Evolutionary conservation across 2,113 vertebrate genomes (phyloP).

Genomic region (Deroptyus accipitrinus): DNA sequence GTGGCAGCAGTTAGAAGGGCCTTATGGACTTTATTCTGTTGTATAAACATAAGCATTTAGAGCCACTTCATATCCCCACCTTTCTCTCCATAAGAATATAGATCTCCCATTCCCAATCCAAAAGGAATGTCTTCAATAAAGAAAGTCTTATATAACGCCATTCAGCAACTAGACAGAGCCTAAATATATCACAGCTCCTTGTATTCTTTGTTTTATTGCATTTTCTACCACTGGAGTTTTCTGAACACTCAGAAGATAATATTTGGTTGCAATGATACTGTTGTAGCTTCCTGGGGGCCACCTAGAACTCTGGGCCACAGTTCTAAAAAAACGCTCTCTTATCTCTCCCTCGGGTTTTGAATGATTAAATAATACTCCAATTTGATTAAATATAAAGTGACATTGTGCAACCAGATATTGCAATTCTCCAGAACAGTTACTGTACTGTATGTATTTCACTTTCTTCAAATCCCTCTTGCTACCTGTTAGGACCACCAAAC

Average conservation of each 20-base stretch:
- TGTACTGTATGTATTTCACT: background rate
- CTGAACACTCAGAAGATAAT: background rate
- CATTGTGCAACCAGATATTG: background rate
- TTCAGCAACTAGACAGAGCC: background rate
- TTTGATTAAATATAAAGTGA: background rate
- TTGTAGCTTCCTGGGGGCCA: background rate
- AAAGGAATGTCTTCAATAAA: background rate
- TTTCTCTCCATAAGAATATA: background rate
- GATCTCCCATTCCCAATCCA: background rate
- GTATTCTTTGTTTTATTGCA: background rate
- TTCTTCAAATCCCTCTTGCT: background rate
- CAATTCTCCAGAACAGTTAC: background rate
- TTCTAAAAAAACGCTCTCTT: background rate
- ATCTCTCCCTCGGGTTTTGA: background rate
- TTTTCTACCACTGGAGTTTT: background rate
- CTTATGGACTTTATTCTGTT: background rate
- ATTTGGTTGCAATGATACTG: background rate
- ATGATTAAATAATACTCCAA: background rate
- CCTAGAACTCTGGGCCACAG: background rate
- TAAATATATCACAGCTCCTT: background rate
- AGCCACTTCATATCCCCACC: background rate
- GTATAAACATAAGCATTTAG: background rate
- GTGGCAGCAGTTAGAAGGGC: background rate
- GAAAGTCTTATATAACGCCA: background rate
- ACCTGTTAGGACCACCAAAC: background rate